Base-by-base conservation (phyloP, 92 coral and sea anemone species). In the Palythoa grandiflora region DNA sequence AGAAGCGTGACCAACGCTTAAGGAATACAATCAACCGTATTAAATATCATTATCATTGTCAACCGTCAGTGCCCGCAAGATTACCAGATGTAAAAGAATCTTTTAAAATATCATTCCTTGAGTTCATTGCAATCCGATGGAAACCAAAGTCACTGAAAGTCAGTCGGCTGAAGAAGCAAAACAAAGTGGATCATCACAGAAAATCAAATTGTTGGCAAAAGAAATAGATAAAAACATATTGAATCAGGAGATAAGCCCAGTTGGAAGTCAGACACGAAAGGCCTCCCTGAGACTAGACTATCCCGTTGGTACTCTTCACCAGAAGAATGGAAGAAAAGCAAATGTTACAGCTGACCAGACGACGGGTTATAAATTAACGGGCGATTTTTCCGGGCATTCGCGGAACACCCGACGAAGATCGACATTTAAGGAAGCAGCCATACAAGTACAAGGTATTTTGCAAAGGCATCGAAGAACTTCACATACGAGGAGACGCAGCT, bases 381-480 rank as follows among this genome's bases (percentile, higher is more conserved):
- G 16, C 55, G 83, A 78, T 28, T 5, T 44, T 44, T 44, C 71
- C 13, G 55, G 37, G 68, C 17, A 57, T 78, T 78, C 83, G 1
- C 44, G 68, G 68, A 78, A 78, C 8, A 47, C 48, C 52, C 71
- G 83, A 57, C 71, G 83, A 15, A 55, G 71, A 15, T 78, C 83
- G 2, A 78, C 28, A 55, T 78, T 35, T 54, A 51, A 78, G 7
- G 83, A 78, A 15, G 83, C 83, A 14, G 83, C 55, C 16, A 63
- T 54, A 37, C 83, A 78, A 40, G 68, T 54, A 37, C 83, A 78
- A 19, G 68, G 68, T 17, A 78, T 78, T 9, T 13, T 57, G 38
- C 83, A 78, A 78, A 63, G 83, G 21, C 36, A 54, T 57, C 68
- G 83, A 38, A 36, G 83, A 78, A 63, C 52, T 55, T 54, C 83